Evolutionary conservation across 2,888 invertebrate species (phyloP).

Genomic region (Caenorhabditis virilis): DNA sequence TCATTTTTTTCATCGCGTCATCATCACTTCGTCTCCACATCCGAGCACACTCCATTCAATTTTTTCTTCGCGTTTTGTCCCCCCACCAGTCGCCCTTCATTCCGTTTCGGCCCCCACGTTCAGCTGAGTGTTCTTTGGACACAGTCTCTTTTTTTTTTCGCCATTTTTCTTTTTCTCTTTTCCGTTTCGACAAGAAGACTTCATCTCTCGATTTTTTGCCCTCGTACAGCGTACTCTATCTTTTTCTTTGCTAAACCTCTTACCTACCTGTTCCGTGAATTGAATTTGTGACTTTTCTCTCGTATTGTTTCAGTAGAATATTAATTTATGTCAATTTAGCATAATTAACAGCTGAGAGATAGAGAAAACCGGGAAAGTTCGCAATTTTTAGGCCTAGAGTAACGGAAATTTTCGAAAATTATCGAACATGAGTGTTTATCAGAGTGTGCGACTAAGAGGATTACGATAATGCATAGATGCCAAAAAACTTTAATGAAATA

Average conservation of each 20-base stretch:
- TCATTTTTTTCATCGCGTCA: no score
- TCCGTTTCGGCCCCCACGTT: not conserved
- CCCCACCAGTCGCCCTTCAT: not conserved
- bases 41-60: slow-evolving; percentile 19
- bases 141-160: not conserved
- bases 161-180: slow-evolving; percentile 8
- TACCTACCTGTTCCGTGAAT: slow-evolving; percentile 35
- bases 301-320: not conserved
- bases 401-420: not conserved
- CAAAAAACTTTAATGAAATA: no score
- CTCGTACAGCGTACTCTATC: slow-evolving; percentile 14
- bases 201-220: slow-evolving; percentile 4
- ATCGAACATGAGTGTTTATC: not conserved
- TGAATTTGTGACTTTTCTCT: not conserved
- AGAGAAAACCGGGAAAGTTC: not conserved
- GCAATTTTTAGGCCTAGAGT: not conserved
- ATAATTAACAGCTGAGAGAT: not conserved
- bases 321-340: not conserved
- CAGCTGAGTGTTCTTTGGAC: slow-evolving; percentile 30
- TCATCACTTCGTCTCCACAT: slow-evolving; percentile 23
- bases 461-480: not conserved
- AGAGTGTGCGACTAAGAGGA: not conserved
- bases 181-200: slow-evolving; percentile 10
- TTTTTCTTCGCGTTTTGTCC: not conserved
- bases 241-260: slow-evolving; percentile 33